Evolutionary conservation across 2,113 vertebrate genomes (phyloP).

Genomic region (Malurus cyaneus): DNA sequence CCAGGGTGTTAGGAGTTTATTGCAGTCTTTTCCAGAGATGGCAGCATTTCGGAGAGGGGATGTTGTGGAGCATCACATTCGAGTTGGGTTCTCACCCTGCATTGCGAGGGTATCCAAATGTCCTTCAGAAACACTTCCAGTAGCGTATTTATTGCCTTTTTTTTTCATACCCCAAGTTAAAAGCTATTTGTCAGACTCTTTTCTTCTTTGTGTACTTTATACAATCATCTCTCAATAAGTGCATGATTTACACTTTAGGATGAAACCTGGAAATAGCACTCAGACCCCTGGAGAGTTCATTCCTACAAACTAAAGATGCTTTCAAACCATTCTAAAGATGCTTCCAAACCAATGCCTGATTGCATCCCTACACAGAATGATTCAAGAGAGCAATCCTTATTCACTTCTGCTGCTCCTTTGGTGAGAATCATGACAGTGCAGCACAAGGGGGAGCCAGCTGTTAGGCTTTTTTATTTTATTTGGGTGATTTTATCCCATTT

Average conservation of each 20-base stretch:
- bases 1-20: neutral
- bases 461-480: neutral
- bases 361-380: neutral
- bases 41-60: neutral
- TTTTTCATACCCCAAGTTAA: neutral
- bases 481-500: neutral
- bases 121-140: neutral
- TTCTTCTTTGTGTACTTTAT: neutral
- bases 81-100: neutral
- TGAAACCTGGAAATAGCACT: constrained; percentile 29
- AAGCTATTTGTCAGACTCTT: constrained; percentile 8
- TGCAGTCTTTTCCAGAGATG: neutral
- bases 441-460: neutral
- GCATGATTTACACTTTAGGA: constrained; percentile 10
- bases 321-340: constrained; percentile 32
- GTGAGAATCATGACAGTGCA: neutral
- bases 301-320: constrained; percentile 12
- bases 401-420: neutral
- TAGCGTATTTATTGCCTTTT: neutral
- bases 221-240: constrained; percentile 1
- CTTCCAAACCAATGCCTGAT: constrained; percentile 35
- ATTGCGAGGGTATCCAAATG: neutral
- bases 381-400: neutral
- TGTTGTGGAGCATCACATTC: neutral
- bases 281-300: neutral